phyloP scores from a whole-genome alignment of 2,113 vertebrate genomes.

The Ploceus nigricollis region DNA sequence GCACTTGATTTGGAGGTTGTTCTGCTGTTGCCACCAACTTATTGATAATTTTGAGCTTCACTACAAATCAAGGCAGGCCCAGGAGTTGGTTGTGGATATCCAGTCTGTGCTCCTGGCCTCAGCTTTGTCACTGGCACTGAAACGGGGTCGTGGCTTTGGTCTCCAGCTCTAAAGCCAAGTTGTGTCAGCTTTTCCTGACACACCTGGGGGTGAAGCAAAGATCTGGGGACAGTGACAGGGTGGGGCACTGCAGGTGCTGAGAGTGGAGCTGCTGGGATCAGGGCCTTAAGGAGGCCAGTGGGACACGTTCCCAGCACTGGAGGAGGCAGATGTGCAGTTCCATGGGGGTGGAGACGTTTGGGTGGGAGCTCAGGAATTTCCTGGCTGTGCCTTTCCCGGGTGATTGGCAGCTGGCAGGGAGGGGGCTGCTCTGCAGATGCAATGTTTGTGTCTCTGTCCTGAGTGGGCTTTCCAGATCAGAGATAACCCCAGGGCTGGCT shows the following conservation, averaged over 20 bases:
- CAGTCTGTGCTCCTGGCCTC: neutral
- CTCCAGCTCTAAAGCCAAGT: neutral
- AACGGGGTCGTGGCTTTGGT: neutral
- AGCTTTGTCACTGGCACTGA: neutral
- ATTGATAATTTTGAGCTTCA: neutral
- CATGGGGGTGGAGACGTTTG: accelerated
- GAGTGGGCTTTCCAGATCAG: neutral
- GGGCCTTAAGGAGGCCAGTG: accelerated
- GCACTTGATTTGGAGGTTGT: slow-evolving; percentile 28
- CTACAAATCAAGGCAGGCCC: neutral
- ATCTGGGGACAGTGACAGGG: accelerated
- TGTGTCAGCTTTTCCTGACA: neutral
- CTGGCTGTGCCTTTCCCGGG: neutral
- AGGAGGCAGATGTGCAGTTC: accelerated
- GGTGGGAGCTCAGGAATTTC: neutral
- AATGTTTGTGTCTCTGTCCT: neutral
- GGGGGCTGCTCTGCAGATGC: neutral
- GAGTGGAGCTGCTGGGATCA: neutral
- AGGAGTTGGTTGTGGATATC: neutral
- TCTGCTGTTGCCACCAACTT: slow-evolving; percentile 26
- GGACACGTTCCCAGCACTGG: accelerated
- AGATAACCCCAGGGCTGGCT: slow-evolving; percentile 47
- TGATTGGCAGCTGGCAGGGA: neutral
- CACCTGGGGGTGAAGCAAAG: neutral
- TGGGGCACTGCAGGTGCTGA: neutral